A percentile compares a stretch with the other conserved stretches of the same genome.
Conservation (phyloP, 2,113 vertebrate species). For the Gambusia holbrooki region DNA sequence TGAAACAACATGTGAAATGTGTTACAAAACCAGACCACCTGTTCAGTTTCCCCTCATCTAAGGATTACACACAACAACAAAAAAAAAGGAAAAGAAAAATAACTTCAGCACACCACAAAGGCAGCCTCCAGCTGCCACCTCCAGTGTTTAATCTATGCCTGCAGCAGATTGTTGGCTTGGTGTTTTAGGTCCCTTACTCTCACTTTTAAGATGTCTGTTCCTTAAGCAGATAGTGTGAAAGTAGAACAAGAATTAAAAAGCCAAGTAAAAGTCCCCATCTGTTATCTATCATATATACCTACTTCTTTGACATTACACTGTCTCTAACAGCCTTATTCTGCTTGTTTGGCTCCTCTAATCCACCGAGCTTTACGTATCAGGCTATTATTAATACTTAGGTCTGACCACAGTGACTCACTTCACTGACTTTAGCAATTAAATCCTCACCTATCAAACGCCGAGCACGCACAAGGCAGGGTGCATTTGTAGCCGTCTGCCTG, state of each 20-base stretch:
- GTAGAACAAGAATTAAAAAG: slow-evolving; percentile 35
- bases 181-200: not conserved
- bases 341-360: slow-evolving; percentile 45
- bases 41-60: not conserved
- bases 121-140: not conserved
- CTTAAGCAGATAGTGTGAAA: slow-evolving; percentile 41
- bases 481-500: slow-evolving; percentile 5
- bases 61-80: not conserved
- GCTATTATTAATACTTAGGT: slow-evolving; percentile 42
- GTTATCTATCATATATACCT: slow-evolving; percentile 36
- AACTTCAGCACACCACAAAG: not conserved
- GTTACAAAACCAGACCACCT: not conserved
- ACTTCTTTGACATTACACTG: slow-evolving; percentile 23
- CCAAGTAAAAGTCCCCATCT: slow-evolving; percentile 36
- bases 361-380: slow-evolving; percentile 18
- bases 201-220: not conserved
- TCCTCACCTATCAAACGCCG: slow-evolving; percentile 56
- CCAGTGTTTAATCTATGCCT: not conserved
- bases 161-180: not conserved
- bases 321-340: slow-evolving; percentile 11
- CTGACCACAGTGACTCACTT: slow-evolving; percentile 46
- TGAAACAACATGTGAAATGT: not conserved
- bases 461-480: slow-evolving; percentile 23
- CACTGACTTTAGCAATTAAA: slow-evolving; percentile 63
- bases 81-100: not conserved